phyloP scores from a whole-genome alignment of 2,113 vertebrate genomes.

The Tor tambroides region DNA sequence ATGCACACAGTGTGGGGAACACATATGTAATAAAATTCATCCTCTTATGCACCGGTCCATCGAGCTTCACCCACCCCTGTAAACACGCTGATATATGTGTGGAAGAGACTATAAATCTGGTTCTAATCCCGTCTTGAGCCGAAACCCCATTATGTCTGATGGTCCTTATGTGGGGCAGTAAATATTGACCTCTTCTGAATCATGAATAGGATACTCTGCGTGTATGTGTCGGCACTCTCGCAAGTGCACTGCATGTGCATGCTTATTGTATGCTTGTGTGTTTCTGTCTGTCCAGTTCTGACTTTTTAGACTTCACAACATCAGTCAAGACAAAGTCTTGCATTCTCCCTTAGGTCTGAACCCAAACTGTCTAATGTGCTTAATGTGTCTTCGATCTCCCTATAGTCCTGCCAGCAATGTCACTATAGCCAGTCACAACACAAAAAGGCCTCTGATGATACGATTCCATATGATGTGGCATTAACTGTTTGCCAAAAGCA shows the following conservation, averaged over 20 bases:
- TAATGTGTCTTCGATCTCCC: background rate
- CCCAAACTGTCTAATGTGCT: slow-evolving; percentile 9
- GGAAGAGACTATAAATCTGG: slow-evolving; percentile 10
- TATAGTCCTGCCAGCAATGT: slow-evolving; percentile 3
- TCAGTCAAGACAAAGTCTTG: background rate
- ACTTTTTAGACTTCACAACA: background rate
- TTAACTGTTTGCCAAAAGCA: slow-evolving; percentile 13
- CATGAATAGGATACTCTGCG: background rate
- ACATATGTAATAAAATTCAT: background rate
- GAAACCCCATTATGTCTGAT: slow-evolving; percentile 13
- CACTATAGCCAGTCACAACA: background rate
- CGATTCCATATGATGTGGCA: slow-evolving; percentile 36
- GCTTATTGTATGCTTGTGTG: slow-evolving; percentile 1
- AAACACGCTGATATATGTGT: background rate
- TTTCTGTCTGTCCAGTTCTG: slow-evolving; percentile 8
- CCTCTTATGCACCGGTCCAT: slow-evolving; percentile 13
- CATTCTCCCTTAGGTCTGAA: slow-evolving; percentile 15
- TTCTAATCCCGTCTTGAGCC: background rate
- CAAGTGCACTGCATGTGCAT: background rate
- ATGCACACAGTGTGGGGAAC: slow-evolving; percentile 22
- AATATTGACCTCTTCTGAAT: slow-evolving; percentile 22
- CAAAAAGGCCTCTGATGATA: slow-evolving; percentile 24
- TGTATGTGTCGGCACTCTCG: background rate
- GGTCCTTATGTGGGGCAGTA: slow-evolving; percentile 18
- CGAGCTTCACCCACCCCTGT: background rate